Conservation (phyloP, 2,797 vertebrate species). For the Silurus aristotelis region DNA sequence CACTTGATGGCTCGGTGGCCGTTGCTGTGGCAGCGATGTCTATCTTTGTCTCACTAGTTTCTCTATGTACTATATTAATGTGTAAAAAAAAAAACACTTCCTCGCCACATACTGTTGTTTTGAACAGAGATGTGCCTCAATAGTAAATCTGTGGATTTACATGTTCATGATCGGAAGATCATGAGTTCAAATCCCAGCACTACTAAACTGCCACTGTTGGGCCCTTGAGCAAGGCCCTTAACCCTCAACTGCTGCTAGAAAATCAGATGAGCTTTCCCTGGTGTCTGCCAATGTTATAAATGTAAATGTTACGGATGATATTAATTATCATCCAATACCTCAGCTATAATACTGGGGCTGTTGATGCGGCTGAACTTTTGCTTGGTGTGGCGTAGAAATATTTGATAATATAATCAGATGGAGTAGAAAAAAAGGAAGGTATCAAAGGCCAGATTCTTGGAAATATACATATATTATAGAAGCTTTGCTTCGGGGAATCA, state of each 20-base stretch:
- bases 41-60: slow-evolving; percentile 67
- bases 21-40: slow-evolving; percentile 57
- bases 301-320: not conserved
- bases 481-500: not conserved
- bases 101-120: slow-evolving; percentile 44
- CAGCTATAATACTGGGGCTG: slow-evolving; percentile 59
- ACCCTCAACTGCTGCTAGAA: too few species aligned
- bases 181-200: too few species aligned
- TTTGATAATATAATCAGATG: slow-evolving; percentile 17
- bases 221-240: too few species aligned
- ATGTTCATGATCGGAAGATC: too few species aligned
- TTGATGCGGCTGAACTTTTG: slow-evolving; percentile 58
- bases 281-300: too few species aligned
- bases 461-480: slow-evolving; percentile 1
- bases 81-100: slow-evolving; percentile 69
- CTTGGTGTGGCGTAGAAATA: slow-evolving; percentile 48
- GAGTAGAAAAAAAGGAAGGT: not conserved
- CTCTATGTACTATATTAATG: slow-evolving; percentile 64
- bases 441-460: slow-evolving; percentile 1
- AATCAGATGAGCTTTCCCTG: too few species aligned
- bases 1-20: slow-evolving; percentile 14
- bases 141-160: slow-evolving; percentile 43
- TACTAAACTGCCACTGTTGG: too few species aligned
- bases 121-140: slow-evolving; percentile 19
- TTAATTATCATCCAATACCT: slow-evolving; percentile 61